phyloP scores from a whole-genome alignment of 2,113 vertebrate species.

The Bubalus kerabau region DNA sequence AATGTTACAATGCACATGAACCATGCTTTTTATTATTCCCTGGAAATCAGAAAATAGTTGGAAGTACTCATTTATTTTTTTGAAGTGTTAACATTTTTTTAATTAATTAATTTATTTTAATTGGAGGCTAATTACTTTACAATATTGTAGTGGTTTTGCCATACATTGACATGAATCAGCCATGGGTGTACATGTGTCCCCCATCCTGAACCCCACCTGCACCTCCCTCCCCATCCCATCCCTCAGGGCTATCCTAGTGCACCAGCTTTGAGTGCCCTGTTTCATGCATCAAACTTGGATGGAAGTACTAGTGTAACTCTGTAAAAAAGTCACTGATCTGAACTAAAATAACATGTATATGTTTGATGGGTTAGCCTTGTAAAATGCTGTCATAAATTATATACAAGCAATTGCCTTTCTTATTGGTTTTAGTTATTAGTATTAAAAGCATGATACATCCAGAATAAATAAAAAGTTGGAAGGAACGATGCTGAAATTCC shows the following conservation, averaged over 20 bases:
- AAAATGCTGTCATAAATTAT: neutral
- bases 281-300: neutral
- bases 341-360: neutral
- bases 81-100: neutral
- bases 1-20: constrained; percentile 46
- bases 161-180: too few species aligned
- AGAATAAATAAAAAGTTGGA: constrained; percentile 10
- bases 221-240: neutral
- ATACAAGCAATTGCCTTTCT: neutral
- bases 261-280: neutral
- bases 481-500: neutral
- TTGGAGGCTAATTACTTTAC: neutral
- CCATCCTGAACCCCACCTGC: neutral
- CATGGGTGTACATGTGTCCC: neutral
- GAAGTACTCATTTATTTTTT: neutral
- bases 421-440: neutral
- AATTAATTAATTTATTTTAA: neutral
- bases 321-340: neutral
- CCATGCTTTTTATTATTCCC: constrained; percentile 20
- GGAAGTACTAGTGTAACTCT: constrained; percentile 1
- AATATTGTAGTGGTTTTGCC: neutral
- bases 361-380: neutral
- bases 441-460: constrained; percentile 25
- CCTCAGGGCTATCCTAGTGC: neutral
- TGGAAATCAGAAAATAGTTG: constrained; percentile 31